Conservation (phyloP, 2,113 vertebrate genomes). For the Cricetomys ansorgei region DNA sequence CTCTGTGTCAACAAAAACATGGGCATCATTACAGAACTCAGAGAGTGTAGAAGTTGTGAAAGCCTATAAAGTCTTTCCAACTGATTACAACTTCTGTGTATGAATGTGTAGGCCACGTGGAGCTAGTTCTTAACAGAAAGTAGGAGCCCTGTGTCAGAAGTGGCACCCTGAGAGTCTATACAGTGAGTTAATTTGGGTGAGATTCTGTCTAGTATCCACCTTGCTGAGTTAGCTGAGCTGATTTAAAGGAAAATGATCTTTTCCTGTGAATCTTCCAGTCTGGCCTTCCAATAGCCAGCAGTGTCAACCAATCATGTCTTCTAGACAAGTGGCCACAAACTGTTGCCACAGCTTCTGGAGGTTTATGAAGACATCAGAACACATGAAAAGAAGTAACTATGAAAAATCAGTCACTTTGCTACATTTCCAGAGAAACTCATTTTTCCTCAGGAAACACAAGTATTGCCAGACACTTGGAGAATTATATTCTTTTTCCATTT, state of each 20-base stretch:
- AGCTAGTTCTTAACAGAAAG: conserved; percentile 12
- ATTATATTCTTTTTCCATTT: conserved; percentile 70
- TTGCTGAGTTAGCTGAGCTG: neutral
- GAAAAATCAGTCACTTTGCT: neutral
- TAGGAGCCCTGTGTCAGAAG: neutral
- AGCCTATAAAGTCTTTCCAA: neutral
- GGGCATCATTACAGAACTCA: neutral
- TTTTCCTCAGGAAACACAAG: conserved; percentile 58
- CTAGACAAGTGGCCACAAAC: neutral
- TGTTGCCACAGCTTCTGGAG: neutral
- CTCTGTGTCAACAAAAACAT: neutral
- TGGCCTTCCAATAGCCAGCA: neutral
- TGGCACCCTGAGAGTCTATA: neutral
- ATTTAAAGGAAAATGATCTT: neutral
- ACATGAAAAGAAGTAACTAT: conserved; percentile 35
- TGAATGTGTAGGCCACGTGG: neutral
- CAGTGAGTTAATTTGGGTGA: neutral
- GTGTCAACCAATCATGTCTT: neutral
- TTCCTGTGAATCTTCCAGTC: neutral
- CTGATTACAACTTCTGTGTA: neutral
- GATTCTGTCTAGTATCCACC: neutral
- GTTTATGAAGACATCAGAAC: conserved; percentile 44
- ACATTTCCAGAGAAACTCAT: conserved; percentile 60
- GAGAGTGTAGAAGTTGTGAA: neutral
- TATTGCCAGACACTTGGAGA: conserved; percentile 49